Evolutionary conservation across 2,888 invertebrate genomes (phyloP).

Genomic region (Agriopis marginaria): DNA sequence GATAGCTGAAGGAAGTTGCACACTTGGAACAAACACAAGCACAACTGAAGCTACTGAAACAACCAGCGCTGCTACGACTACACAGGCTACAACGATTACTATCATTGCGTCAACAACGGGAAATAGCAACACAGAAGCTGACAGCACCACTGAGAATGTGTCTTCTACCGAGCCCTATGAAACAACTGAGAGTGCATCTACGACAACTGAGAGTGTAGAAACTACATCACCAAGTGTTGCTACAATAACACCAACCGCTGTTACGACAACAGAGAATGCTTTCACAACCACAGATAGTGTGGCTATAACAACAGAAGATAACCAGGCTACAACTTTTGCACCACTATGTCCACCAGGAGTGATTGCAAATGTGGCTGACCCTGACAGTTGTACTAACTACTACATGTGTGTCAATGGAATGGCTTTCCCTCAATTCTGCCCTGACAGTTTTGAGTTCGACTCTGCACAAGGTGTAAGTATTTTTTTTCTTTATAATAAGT

Average conservation of each 20-base stretch:
- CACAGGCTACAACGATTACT: neutral
- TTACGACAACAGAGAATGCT: neutral
- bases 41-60: neutral
- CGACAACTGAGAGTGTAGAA: neutral
- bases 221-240: neutral
- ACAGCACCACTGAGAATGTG: neutral
- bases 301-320: neutral
- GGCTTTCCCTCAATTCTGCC: constrained; percentile 43
- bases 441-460: constrained; percentile 52
- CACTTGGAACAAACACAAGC: constrained; percentile 32
- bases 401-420: constrained; percentile 46
- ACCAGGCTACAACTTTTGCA: constrained; percentile 20
- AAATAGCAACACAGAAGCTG: neutral
- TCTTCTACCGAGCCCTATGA: too few relatives aligned
- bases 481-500: neutral
- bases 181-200: neutral
- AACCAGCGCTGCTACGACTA: neutral
- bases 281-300: neutral
- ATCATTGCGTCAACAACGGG: neutral
- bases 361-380: constrained; percentile 41
- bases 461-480: constrained; percentile 6
- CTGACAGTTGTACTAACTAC: constrained; percentile 39
- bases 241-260: neutral
- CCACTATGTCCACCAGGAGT: constrained; percentile 34
- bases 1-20: constrained; percentile 55